Percentiles rank a stretch among this genome's conserved stretches.
phyloP scores from a whole-genome alignment of 2,888 invertebrate species.

The Eugnorisma glareosa region DNA sequence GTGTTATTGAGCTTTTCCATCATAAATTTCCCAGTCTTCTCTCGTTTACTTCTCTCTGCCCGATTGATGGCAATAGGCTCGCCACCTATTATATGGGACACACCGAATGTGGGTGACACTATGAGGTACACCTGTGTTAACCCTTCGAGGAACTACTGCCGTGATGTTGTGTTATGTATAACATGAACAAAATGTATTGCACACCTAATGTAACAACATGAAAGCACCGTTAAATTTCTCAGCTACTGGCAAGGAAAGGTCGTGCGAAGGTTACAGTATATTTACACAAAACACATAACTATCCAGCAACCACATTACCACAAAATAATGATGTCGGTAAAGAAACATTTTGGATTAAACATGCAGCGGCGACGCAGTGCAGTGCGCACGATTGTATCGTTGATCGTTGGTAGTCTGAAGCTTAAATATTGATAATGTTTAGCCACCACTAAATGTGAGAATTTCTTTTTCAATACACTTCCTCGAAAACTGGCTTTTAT shows the following conservation, averaged over 20 bases:
- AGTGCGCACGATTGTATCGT: slow-evolving; percentile 25
- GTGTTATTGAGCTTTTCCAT: neutral
- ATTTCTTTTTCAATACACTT: too few relatives aligned
- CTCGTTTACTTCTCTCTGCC: neutral
- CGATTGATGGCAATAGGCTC: neutral
- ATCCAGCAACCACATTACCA: slow-evolving; percentile 27
- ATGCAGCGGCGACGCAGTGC: slow-evolving; percentile 30
- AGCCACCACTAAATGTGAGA: slow-evolving; percentile 26
- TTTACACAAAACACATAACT: slow-evolving; percentile 39
- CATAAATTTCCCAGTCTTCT: neutral
- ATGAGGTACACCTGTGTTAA: neutral
- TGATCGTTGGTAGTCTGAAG: slow-evolving; percentile 16
- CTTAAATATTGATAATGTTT: slow-evolving; percentile 47
- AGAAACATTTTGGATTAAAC: slow-evolving; percentile 36
- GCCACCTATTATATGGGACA: neutral
- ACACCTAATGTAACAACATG: neutral
- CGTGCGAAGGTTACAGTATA: slow-evolving; percentile 41
- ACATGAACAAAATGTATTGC: neutral
- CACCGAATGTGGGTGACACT: neutral
- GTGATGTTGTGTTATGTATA: neutral
- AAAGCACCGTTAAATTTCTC: slow-evolving; percentile 37
- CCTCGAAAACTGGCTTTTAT: too few relatives aligned
- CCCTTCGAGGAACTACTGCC: neutral
- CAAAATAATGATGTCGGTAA: slow-evolving; percentile 32
- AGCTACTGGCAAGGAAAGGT: slow-evolving; percentile 41